Base-by-base conservation (phyloP, 2,888 invertebrate species). In the Pogonocherus hispidulus region DNA sequence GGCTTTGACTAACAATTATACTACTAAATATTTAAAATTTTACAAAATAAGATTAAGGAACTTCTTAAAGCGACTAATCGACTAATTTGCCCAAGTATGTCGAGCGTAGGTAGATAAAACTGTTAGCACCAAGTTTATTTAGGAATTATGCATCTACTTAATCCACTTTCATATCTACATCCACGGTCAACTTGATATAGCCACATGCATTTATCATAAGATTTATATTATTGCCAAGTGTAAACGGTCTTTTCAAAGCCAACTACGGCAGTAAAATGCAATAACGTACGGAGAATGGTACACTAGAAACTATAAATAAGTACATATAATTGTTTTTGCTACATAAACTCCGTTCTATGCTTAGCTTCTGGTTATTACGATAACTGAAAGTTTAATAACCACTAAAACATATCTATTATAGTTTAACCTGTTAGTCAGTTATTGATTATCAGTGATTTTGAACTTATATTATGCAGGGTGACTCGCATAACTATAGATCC, bases 301-400 rank as follows among this genome's bases (percentile, higher is more conserved):
- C 14, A 14, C 14, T 14, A 11, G 16, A 27, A 27, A 35, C 18
- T 2, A 35, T 54, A 54, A 54, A 54, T 5, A n/a, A n/a, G 32
- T 27, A 18, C 32, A 18, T 35, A 9, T 54, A 54, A 54, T 35
- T 54, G 52, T 54, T 54, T 52, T 54, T 54, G 35, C 35, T 47
- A 47, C 32, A 49, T 49, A n/a, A 23, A 44, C 1, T 47, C n/a
- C 35, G 5, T 32, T n/a, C n/a, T n/a, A n/a, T n/a, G n/a, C n/a
- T n/a, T n/a, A n/a, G n/a, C n/a, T n/a, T n/a, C n/a, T n/a, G n/a
- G n/a, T 46, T 47, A 59, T 59, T 54, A 32, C 35, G n/a, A 27
- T 49, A 59, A 59, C 59, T 47, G 47, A 27, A 20, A 23, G 16
- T 59, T 59, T 59, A 59, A 47, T 47, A 47, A 11, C 47, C 27